Conservation (phyloP, 2,888 invertebrate species). For the Anoncus sp. region DNA sequence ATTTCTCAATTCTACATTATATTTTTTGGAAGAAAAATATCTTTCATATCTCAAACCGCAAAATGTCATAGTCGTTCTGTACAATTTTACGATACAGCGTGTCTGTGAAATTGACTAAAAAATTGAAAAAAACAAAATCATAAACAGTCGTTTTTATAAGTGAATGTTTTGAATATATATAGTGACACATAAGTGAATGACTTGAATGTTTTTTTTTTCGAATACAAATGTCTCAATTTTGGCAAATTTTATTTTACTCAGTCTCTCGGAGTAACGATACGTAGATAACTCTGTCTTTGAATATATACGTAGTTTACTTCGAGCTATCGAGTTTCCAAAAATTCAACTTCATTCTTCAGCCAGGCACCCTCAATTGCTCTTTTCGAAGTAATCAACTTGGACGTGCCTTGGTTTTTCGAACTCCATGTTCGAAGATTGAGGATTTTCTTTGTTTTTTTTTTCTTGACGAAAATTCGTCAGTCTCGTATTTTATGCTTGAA, state of each 20-base stretch:
- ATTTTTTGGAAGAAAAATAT: too few relatives aligned
- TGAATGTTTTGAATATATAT: too few relatives aligned
- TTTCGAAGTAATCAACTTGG: constrained; percentile 33
- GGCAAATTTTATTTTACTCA: not conserved
- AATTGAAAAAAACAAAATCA: too few relatives aligned
- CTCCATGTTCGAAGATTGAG: too few relatives aligned
- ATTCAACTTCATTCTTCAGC: constrained; percentile 5
- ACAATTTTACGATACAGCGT: not conserved
- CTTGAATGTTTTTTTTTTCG: not conserved
- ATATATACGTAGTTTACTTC: not conserved
- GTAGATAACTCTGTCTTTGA: not conserved
- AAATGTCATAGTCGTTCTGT: not conserved
- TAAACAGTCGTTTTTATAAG: too few relatives aligned
- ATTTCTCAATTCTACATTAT: not conserved
- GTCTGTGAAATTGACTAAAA: too few relatives aligned
- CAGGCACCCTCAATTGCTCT: constrained; percentile 9
- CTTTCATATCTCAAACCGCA: too few relatives aligned
- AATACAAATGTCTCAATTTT: constrained; percentile 3
- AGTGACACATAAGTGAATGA: too few relatives aligned
- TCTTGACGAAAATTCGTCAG: not conserved
- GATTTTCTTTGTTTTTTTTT: constrained; percentile 36
- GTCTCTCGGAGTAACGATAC: not conserved
- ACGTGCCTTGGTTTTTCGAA: constrained; percentile 14
- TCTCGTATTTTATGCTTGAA: constrained; percentile 38
- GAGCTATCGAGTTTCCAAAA: constrained; percentile 44